Conservation (phyloP, 2,797 vertebrate species). For the Fundulus diaphanus region DNA sequence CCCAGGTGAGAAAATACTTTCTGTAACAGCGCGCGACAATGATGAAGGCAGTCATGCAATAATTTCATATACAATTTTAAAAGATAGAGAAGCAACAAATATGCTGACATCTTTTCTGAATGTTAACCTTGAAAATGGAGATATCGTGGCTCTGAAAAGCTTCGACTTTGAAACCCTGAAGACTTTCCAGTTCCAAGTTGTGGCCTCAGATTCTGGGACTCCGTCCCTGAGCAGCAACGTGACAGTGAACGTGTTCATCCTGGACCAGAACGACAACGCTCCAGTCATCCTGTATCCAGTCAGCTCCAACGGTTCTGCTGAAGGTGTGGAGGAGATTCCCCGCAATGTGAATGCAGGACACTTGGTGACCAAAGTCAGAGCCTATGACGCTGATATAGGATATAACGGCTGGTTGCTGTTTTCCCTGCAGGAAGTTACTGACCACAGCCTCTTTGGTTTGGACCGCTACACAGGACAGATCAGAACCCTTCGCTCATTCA, state of each 20-base stretch:
- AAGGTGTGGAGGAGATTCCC: too few relatives aligned
- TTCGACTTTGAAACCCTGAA: slow-evolving; percentile 47
- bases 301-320: slow-evolving; percentile 53
- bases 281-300: slow-evolving; percentile 67
- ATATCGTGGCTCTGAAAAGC: slow-evolving; percentile 82
- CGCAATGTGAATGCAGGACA: too few relatives aligned
- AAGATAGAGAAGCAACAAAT: background rate
- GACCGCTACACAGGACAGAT: too few relatives aligned
- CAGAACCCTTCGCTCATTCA: too few relatives aligned
- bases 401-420: slow-evolving; percentile 67
- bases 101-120: slow-evolving; percentile 37
- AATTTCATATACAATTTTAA: slow-evolving; percentile 38
- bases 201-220: slow-evolving; percentile 24
- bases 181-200: slow-evolving; percentile 44
- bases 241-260: slow-evolving; percentile 64
- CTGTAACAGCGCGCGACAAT: slow-evolving; percentile 42
- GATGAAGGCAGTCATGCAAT: slow-evolving; percentile 49
- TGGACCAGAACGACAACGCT: slow-evolving; percentile 70
- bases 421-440: slow-evolving; percentile 56
- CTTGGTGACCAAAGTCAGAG: too few relatives aligned
- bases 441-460: slow-evolving; percentile 66
- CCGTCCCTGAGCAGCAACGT: slow-evolving; percentile 31
- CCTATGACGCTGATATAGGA: too few relatives aligned
- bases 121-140: slow-evolving; percentile 78
- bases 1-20: slow-evolving; percentile 45